Base-by-base conservation (phyloP, 2,113 vertebrate genomes). In the Todiramphus chloris region DNA sequence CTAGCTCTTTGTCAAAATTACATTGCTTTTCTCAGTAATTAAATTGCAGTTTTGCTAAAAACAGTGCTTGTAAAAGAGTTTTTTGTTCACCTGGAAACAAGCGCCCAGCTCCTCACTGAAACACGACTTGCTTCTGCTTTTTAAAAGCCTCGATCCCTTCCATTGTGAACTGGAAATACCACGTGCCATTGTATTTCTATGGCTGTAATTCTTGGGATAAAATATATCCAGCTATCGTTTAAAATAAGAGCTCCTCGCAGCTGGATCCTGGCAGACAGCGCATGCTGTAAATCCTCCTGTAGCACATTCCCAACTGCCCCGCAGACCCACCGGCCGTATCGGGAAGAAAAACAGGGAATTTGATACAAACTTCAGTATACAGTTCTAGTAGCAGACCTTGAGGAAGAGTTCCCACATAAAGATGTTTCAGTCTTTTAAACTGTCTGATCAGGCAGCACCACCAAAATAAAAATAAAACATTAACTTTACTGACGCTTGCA, bases 161-260 rank as follows among this genome's bases (percentile, higher is more conserved):
- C 43, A 3, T 1, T 4, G 35, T 4, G 2, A 63, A 51, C 68
- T 3, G 17, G n/a, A 56, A 88, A 16, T 5, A 27, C 6, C n/a
- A 15, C 1, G 1, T 0, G 2, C 33, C 2, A 0, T 10, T 8
- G 7, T 16, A 11, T 25, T 81, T 37, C 41, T 77, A 9, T 35
- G 66, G 24, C 16, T 33, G 51, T 3, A 23, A 43, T 53, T 11
- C n/a, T 51, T 9, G 1, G 51, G 53, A 17, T 88, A 74, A 89
- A 90, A 87, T 55, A 66, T 3, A 48, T 5, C 39, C 56, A 48
- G 67, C 43, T 55, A 87, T 43, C 23, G 3, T 31, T 84, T 75
- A n/a, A 75, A 83, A 39, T 10, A 28, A 75, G 51, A 87, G 68
- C 20, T 12, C 11, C 58, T 16, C 78, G 60, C 67, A 13, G 44